phyloP scores from a whole-genome alignment of 1,140 invertebrate species.

The Trinorchestia longiramus region DNA sequence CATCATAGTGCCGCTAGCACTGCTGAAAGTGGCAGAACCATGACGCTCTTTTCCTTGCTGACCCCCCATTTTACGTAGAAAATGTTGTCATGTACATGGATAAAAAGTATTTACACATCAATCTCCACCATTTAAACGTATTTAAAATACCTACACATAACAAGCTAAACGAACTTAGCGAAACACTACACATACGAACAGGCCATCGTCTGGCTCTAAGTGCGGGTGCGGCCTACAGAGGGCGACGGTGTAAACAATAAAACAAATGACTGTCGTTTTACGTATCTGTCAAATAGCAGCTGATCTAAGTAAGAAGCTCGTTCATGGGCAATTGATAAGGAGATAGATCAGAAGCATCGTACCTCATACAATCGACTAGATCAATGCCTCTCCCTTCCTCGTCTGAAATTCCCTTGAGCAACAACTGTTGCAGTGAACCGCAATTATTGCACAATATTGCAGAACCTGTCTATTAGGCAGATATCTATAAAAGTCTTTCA shows the following conservation, averaged over 20 bases:
- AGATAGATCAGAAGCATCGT: not conserved
- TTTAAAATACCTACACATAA: slow-evolving; percentile 55
- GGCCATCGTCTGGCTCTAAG: slow-evolving; percentile 46
- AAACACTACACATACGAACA: slow-evolving; percentile 38
- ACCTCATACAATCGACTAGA: no score
- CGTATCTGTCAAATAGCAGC: slow-evolving; percentile 47
- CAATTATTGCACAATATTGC: no score
- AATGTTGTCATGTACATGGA: not conserved
- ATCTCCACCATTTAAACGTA: slow-evolving; percentile 14
- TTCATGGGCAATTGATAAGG: not conserved
- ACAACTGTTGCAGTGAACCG: no score
- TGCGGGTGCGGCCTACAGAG: slow-evolving; percentile 56
- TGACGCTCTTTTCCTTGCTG: slow-evolving; percentile 65
- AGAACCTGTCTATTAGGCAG: no score
- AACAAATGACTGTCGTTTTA: slow-evolving; percentile 48
- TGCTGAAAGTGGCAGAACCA: slow-evolving; percentile 1
- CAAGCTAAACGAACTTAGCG: slow-evolving; percentile 33
- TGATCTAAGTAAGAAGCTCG: not conserved
- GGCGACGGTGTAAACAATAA: slow-evolving; percentile 57
- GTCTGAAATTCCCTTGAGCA: no score
- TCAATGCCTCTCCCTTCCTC: no score
- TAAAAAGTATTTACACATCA: slow-evolving; percentile 50
- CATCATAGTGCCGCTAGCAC: slow-evolving; percentile 48
- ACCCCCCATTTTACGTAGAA: slow-evolving; percentile 61
- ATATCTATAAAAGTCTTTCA: no score